Base-by-base conservation (phyloP, 2,888 invertebrate species). In the Drosophila atripex region DNA sequence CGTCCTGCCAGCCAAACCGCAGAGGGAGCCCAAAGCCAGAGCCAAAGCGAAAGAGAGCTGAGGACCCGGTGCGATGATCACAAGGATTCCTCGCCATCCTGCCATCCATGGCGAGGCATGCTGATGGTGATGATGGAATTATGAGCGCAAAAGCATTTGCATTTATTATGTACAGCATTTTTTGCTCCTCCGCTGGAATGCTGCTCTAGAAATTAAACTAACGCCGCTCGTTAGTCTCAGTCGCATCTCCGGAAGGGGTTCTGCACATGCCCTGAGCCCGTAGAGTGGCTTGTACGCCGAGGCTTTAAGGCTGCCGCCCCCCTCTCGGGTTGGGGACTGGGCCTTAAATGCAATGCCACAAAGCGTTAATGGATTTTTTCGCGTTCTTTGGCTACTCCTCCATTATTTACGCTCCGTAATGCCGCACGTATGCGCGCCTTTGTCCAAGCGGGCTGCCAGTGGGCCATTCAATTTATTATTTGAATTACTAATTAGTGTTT, bases 61-160 rank as follows among this genome's bases (percentile, higher is more conserved):
- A 28, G 49, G 47, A 41, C 38, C 43, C n/a, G 45, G 18, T 38
- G 39, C 52, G 60, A 50, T 38, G 53, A 60, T 64, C 50, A 73
- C 60, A 61, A 63, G 60, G 60, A 61, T 47, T 57, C 38, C 50
- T 50, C 35, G 14, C 35, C 14, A 11, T 59, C 43, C 46, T 28
- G 28, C 39, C 28, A n/a, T n/a, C n/a, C n/a, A n/a, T n/a, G n/a
- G n/a, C n/a, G n/a, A n/a, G 18, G 32, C 28, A 9, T 14, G 6
- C 8, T 21, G 71, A 58, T 61, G 76, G 54, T 66, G 64, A 86
- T 86, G 88, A 88, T 86, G 86, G 88, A 84, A 84, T 86, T 84
- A 88, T 78, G 86, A 80, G 76, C 86, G 88, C 84, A 75, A 86
- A 84, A 86, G 85, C 87, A 88, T 84, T 84, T 88, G 87, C 84